These are phyloP conservation scores for Saccostrea glomerata DNA, from an alignment of 1,140 invertebrate genomes.

Conservation along the genomic window DNA sequence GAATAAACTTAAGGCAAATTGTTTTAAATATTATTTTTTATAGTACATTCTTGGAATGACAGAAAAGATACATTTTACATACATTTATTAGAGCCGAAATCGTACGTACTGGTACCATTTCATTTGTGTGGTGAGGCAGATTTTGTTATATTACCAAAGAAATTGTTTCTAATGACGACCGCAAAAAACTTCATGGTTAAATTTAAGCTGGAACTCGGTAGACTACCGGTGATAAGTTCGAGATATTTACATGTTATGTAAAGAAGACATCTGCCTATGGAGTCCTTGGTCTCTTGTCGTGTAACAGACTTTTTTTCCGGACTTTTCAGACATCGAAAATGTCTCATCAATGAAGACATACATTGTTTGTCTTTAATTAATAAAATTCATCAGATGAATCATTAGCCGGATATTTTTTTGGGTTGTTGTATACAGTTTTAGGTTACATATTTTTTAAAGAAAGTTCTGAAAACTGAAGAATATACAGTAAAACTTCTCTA, in stretches of 20 bases:
- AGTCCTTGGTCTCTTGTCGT: too few relatives aligned
- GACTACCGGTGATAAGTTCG: background rate
- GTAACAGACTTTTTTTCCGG: too few relatives aligned
- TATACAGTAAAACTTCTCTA: too few relatives aligned
- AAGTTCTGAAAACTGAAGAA: too few relatives aligned
- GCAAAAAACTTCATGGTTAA: background rate
- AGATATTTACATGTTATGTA: too few relatives aligned
- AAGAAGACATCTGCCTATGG: background rate
- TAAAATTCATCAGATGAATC: too few relatives aligned
- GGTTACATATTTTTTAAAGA: too few relatives aligned
- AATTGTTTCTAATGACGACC: background rate
- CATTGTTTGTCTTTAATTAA: too few relatives aligned
- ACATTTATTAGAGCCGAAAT: background rate
- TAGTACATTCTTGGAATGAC: background rate
- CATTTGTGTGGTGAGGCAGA: background rate
- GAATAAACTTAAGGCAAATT: background rate
- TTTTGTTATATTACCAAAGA: background rate
- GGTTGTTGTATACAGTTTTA: too few relatives aligned
- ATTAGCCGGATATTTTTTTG: too few relatives aligned
- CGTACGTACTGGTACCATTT: background rate
- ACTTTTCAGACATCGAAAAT: too few relatives aligned
- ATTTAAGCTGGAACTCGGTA: background rate
- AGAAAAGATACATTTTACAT: slow-evolving; percentile 7
- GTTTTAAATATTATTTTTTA: background rate
- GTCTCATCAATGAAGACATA: too few relatives aligned